Evolutionary conservation across 2,888 invertebrate species (phyloP).

Genomic region (Epirrhoe alternata): DNA sequence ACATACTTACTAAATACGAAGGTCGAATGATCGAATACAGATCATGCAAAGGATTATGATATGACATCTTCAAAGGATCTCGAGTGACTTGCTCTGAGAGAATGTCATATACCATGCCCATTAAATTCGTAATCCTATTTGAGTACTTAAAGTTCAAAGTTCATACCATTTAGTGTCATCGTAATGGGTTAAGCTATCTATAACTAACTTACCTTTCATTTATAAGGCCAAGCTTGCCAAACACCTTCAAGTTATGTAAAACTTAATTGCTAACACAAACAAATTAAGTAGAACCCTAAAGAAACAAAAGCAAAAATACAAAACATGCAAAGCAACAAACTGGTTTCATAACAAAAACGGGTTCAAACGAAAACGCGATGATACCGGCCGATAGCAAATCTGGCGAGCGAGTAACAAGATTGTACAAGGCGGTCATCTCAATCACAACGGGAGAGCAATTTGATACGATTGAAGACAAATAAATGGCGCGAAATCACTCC

Average conservation of each 20-base stretch:
- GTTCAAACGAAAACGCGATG: conserved; percentile 44
- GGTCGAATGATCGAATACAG: no score
- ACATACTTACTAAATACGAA: no score
- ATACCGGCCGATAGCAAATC: conserved; percentile 36
- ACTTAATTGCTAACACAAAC: neutral
- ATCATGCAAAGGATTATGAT: no score
- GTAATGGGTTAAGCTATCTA: neutral
- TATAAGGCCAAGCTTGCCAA: neutral
- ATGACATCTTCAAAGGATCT: no score
- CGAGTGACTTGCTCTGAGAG: no score
- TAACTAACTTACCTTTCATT: neutral
- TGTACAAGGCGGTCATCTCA: conserved; percentile 64
- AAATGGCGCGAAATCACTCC: conserved; percentile 58
- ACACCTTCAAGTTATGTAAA: neutral
- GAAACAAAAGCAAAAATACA: neutral
- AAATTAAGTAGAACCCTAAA: neutral
- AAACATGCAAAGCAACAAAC: conserved; percentile 26
- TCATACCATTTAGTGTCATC: neutral
- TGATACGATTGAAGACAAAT: conserved; percentile 77
- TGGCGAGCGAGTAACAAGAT: conserved; percentile 60
- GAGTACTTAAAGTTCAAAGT: no score
- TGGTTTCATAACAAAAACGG: conserved; percentile 13
- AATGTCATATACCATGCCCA: no score
- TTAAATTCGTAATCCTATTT: no score
- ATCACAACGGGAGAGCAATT: conserved; percentile 69